Base-by-base conservation (phyloP, 2,113 vertebrate genomes). In the Candoia aspera region DNA sequence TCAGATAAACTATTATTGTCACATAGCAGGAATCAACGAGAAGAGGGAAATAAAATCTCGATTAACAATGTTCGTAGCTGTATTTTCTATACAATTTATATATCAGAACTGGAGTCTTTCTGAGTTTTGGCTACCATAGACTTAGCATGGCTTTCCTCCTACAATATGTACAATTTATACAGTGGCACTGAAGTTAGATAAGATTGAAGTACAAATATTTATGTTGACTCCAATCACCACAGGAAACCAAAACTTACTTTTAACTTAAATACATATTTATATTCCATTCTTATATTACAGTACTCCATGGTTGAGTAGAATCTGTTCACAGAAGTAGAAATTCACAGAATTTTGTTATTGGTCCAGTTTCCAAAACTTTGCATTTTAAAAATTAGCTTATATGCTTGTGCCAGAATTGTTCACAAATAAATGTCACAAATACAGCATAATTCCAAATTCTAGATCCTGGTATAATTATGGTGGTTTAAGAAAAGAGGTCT, bases 361-460 rank as follows among this genome's bases (percentile, higher is more conserved):
- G 33, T 88, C 84, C 59, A 94, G 73, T 91, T 93, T 94, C 86
- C 85, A 96, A 24, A 79, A 33, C 90, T 96, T 92, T 91, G 89
- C 95, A 2, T 92, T 68, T 83, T 2, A 24, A 87, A 87, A 87
- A 90, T 55, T 58, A 19, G 11, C n/a, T 29, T 46, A 60, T 49
- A 84, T 11, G 37, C 17, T 64, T n/a, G 17, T 37, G 37, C 84
- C 8, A 60, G 29, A 21, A 26, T 33, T 86, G 58, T 84, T 86
- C 46, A 86, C 19, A 86, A 64, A 90, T 54, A 79, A 83, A 21
- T 85, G 4, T 64, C 57, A 55, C 11, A 37, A 19, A 87, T 57
- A 53, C 87, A 94, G 94, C 84, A 87, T 94, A 94, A 94, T 95
- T 95, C 90, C 93, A 93, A 3, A 13, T 64, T 12, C 29, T 64